A percentile compares a stretch with the other conserved stretches of the same genome.
phyloP scores from a whole-genome alignment of 2,888 invertebrate genomes.

The Xestoiulus laeticollis region DNA sequence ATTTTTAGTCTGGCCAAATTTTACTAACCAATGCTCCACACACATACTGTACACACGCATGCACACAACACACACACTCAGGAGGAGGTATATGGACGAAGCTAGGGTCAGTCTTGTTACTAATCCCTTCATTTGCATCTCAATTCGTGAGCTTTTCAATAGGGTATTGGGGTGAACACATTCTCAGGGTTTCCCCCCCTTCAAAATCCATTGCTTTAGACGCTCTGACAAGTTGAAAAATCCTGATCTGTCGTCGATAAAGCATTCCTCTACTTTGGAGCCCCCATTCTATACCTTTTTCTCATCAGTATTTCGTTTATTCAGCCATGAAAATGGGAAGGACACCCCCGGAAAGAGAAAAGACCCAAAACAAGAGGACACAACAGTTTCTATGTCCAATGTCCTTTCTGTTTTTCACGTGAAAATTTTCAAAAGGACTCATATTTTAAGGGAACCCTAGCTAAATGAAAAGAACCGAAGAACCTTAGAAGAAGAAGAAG shows the following conservation, averaged over 20 bases:
- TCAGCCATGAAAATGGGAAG: constrained; percentile 46
- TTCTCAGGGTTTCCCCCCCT: background rate
- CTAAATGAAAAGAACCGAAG: background rate
- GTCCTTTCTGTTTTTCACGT: constrained; percentile 1
- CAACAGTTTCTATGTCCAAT: constrained; percentile 38
- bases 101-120: constrained; percentile 50
- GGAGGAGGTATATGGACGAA: constrained; percentile 48
- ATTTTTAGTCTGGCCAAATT: constrained; percentile 49
- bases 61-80: too few species aligned
- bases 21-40: constrained; percentile 33
- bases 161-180: background rate
- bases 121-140: constrained; percentile 51
- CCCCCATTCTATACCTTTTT: background rate
- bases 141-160: constrained; percentile 45
- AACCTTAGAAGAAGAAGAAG: background rate
- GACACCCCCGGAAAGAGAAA: constrained; percentile 32
- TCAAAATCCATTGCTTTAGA: background rate
- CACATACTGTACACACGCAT: too few species aligned
- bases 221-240: constrained; percentile 34
- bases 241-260: constrained; percentile 50
- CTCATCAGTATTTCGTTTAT: constrained; percentile 24
- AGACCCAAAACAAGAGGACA: constrained; percentile 34
- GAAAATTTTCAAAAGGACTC: constrained; percentile 6
- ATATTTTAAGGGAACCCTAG: background rate
- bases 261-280: background rate